Evolutionary conservation across 2,888 invertebrate genomes (phyloP), one percentile per base, ranked within the genome.

Genomic region (Caenorhabditis parvicauda): DNA sequence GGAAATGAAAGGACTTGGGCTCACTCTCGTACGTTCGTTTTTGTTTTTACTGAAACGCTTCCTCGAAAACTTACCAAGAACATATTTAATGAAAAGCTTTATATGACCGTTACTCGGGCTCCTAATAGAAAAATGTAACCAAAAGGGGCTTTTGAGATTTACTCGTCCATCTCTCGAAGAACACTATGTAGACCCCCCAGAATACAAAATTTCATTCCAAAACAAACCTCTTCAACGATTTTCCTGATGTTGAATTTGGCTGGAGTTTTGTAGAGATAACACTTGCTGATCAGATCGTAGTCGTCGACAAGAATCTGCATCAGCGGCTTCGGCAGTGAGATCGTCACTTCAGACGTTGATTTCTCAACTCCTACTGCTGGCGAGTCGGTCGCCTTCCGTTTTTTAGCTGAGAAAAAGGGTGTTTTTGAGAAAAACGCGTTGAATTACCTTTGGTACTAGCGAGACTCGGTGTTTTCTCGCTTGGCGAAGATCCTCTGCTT

Each of bases 231-330:
- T 0, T 25, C 17, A 5, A 63, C 39, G 22, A 67, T 67, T 27
- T 27, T 32, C 22, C 55, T 54, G 9, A 67, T 37, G 1, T 50
- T 38, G n/a, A 17, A 21, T 3, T 53, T 24, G 3, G 54, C 54
- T 0, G 67, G 67, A 6, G 61, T 6, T 6, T 32, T 37, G 12
- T 17, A 29, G 9, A 55, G 21, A 29, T 43, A 52, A 19, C 54
- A 42, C 5, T 48, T 39, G 14, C n/a, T 42, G 14, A 64, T 39
- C 9, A 56, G 35, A 41, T 54, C 54, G 28, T 41, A 19, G 29
- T 67, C 67, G 17, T 67, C 59, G 6, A 53, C 17, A 3, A 67
- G 44, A 24, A 64, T 39, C n/a, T 43, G n/a, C 3, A 47, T 41
- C 17, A 67, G 47, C 14, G 48, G 12, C 21, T 50, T 24, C 9